These are phyloP conservation scores for Channa argus DNA, from an alignment of 2,113 vertebrate genomes.

Conservation along the genomic window DNA sequence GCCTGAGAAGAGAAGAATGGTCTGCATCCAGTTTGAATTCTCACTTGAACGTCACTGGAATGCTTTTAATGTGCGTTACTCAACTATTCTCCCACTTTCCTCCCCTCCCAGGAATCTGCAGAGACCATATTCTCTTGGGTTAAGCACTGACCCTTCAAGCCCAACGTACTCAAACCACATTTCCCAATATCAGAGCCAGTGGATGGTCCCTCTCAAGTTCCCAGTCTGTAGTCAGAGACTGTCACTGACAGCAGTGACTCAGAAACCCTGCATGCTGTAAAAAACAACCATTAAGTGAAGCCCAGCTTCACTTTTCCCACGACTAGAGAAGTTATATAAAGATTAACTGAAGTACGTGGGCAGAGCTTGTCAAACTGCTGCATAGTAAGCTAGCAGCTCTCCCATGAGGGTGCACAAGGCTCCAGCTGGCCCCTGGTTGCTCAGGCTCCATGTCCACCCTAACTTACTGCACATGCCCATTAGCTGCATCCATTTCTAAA, in stretches of 20 bases:
- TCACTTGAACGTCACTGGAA: conserved; percentile 47
- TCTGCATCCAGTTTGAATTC: conserved; percentile 30
- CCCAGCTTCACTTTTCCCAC: conserved; percentile 78
- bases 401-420: conserved; percentile 37
- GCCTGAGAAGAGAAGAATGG: conserved; percentile 22
- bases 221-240: conserved; percentile 33
- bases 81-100: background rate
- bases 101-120: conserved; percentile 24
- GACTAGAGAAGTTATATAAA: conserved; percentile 79
- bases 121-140: conserved; percentile 32
- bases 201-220: background rate
- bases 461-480: conserved; percentile 19
- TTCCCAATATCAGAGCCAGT: conserved; percentile 14
- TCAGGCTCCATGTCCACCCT: conserved; percentile 19
- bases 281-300: conserved; percentile 41
- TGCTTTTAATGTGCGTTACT: conserved; percentile 48
- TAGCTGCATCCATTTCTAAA: background rate
- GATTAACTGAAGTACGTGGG: conserved; percentile 74
- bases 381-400: conserved; percentile 40
- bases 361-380: conserved; percentile 55
- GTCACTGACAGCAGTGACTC: conserved; percentile 39
- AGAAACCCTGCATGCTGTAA: conserved; percentile 41
- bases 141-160: conserved; percentile 40
- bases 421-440: conserved; percentile 64
- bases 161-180: background rate